Evolutionary conservation across 1,140 invertebrate species (phyloP).

Genomic region (Leptinotarsa lineolata): DNA sequence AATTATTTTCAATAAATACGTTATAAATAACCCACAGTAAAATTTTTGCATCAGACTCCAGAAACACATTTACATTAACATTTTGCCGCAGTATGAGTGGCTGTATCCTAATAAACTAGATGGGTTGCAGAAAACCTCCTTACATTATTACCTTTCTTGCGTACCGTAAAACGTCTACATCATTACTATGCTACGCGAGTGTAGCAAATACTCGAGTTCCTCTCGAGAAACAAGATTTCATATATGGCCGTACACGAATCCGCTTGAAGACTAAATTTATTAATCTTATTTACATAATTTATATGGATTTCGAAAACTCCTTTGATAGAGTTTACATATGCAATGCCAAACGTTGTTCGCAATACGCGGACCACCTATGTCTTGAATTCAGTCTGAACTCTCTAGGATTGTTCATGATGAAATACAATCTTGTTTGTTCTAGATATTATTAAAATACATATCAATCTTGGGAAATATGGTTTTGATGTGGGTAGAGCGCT

Average conservation of each 20-base stretch:
- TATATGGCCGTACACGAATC: constrained; percentile 17
- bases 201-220: background rate
- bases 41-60: background rate
- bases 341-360: background rate
- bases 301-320: constrained; percentile 26
- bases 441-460: no score
- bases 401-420: no score
- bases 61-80: background rate
- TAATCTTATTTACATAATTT: constrained; percentile 26
- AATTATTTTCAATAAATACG: no score
- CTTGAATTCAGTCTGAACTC: background rate
- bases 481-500: no score
- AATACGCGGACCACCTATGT: constrained; percentile 21
- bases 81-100: background rate
- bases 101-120: constrained; percentile 2
- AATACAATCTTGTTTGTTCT: no score
- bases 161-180: constrained; percentile 2
- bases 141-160: constrained; percentile 3
- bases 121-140: background rate
- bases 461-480: no score
- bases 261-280: constrained; percentile 21
- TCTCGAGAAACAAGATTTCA: constrained; percentile 10
- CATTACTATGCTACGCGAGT: constrained; percentile 5
- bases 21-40: no score
- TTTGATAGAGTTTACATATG: constrained; percentile 19